Percentiles rank a stretch among this genome's conserved stretches.
phyloP scores from a whole-genome alignment of 2,113 vertebrate genomes.

The Pangasianodon gigas region DNA sequence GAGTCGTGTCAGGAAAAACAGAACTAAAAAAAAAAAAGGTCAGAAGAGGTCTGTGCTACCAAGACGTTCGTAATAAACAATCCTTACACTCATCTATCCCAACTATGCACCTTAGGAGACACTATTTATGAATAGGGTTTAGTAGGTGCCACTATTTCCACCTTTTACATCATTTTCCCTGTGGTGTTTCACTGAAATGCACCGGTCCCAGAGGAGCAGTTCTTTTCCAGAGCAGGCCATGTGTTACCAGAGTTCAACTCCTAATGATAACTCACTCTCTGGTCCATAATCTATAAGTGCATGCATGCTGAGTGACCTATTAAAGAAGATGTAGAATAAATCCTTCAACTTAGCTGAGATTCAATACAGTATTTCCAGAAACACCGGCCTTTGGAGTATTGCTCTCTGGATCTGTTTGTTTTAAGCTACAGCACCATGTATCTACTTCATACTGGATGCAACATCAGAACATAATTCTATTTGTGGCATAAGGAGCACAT shows the following conservation, averaged over 20 bases:
- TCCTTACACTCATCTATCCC: too few species aligned
- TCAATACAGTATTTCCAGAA: not conserved
- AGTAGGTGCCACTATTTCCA: constrained; percentile 10
- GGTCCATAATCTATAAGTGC: not conserved
- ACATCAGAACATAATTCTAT: not conserved
- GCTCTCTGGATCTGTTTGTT: not conserved
- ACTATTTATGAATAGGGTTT: not conserved
- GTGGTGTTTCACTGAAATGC: constrained; percentile 9
- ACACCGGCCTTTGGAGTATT: not conserved
- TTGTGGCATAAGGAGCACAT: not conserved
- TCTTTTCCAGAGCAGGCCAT: constrained; percentile 30
- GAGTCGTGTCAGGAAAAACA: not conserved
- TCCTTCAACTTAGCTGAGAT: not conserved
- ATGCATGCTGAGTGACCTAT: not conserved
- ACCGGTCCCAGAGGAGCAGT: constrained; percentile 31
- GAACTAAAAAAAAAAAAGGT: not conserved
- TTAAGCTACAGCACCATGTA: not conserved
- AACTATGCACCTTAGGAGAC: not conserved
- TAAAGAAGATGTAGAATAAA: not conserved
- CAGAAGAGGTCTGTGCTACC: not conserved
- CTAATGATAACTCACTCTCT: not conserved
- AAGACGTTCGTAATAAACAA: too few species aligned
- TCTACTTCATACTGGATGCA: not conserved
- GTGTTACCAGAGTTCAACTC: constrained; percentile 25
- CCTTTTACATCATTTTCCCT: constrained; percentile 30